Conservation (phyloP, 2,888 invertebrate genomes). For the Hoplodrina ambigua region DNA sequence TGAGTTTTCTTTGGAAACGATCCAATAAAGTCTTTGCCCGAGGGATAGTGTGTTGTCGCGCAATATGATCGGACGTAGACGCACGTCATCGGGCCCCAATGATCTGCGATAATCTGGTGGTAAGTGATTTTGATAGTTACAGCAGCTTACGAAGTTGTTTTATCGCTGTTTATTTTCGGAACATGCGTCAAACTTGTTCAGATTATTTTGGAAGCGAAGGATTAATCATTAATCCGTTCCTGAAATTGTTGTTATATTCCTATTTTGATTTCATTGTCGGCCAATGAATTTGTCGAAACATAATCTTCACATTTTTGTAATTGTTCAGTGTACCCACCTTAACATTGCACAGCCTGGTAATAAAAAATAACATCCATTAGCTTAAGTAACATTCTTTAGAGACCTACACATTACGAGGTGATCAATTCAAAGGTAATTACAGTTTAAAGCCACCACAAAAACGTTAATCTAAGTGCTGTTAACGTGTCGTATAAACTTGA, state of each 20-base stretch:
- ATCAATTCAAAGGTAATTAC: conserved; percentile 46
- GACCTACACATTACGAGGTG: conserved; percentile 24
- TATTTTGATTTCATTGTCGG: too few species aligned
- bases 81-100: conserved; percentile 62
- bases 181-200: conserved; percentile 9
- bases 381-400: conserved; percentile 31
- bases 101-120: conserved; percentile 49
- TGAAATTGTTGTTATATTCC: background rate
- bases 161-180: conserved; percentile 32
- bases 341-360: background rate
- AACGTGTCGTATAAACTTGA: conserved; percentile 59
- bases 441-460: conserved; percentile 46
- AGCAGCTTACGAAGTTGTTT: conserved; percentile 7
- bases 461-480: conserved; percentile 37
- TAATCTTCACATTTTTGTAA: background rate
- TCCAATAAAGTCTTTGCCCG: conserved; percentile 78
- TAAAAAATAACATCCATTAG: conserved; percentile 13
- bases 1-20: conserved; percentile 81
- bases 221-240: conserved; percentile 5
- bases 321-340: background rate
- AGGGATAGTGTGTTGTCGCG: conserved; percentile 61
- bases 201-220: background rate
- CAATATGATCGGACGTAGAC: conserved; percentile 60
- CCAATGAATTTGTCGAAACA: background rate
- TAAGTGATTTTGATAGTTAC: conserved; percentile 32